A percentile compares a stretch with the other conserved stretches of the same genome.
phyloP scores from a whole-genome alignment of 64 coral and sea anemone genomes.

The Actinia equina region DNA sequence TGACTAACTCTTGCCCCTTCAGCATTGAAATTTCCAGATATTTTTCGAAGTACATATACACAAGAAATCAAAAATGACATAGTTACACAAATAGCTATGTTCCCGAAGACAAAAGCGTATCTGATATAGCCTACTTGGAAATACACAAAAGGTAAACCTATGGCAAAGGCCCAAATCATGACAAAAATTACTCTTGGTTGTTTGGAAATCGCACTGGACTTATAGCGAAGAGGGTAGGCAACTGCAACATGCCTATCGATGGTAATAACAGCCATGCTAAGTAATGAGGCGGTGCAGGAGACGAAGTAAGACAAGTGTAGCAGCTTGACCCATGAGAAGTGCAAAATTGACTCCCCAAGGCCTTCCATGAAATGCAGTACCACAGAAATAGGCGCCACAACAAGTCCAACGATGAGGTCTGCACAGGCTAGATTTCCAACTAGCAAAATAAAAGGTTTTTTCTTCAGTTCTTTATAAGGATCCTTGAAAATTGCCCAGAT shows the following conservation, averaged over 20 bases:
- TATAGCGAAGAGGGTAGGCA: slow-evolving; percentile 65
- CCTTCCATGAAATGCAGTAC: slow-evolving; percentile 68
- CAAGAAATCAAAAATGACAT: slow-evolving; percentile 59
- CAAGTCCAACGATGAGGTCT: slow-evolving; percentile 71
- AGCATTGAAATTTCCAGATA: slow-evolving; percentile 5
- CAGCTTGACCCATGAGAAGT: slow-evolving; percentile 14
- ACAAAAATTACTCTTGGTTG: slow-evolving; percentile 7
- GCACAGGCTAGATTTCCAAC: slow-evolving; percentile 77
- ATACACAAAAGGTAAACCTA: slow-evolving; percentile 52
- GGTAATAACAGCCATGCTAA: slow-evolving; percentile 67
- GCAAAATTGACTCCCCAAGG: not conserved
- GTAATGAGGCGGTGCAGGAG: slow-evolving; percentile 60
- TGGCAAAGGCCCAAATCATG: slow-evolving; percentile 61
- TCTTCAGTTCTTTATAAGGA: slow-evolving; percentile 56
- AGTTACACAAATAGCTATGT: slow-evolving; percentile 66
- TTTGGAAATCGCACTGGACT: slow-evolving; percentile 11
- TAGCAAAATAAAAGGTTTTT: slow-evolving; percentile 67
- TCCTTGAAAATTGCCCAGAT: slow-evolving; percentile 70
- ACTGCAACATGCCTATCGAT: slow-evolving; percentile 85
- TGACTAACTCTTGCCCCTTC: not conserved
- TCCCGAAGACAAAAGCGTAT: slow-evolving; percentile 87
- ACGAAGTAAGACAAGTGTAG: slow-evolving; percentile 64
- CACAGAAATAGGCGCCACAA: slow-evolving; percentile 58
- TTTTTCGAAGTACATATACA: slow-evolving; percentile 39
- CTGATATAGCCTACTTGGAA: slow-evolving; percentile 78